Evolutionary conservation across 2,888 invertebrate species (phyloP), one percentile per base, ranked within the genome.

Genomic region (Brachyptera putata): DNA sequence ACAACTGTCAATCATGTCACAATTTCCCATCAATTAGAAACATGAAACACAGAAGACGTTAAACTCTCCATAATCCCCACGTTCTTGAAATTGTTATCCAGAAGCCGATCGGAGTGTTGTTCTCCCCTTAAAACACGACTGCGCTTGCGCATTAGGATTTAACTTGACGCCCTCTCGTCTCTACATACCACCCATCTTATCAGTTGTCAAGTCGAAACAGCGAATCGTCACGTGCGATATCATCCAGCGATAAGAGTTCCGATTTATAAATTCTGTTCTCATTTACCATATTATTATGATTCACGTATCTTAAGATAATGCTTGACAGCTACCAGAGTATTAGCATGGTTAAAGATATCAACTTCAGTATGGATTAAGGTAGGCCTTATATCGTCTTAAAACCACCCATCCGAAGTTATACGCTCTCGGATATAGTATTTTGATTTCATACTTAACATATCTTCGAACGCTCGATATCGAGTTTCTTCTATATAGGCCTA

Each of bases 11-110:
- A 53, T 53, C 53, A 53, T 16, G 18, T 36, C 21, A 21, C 53
- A 53, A 11, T 53, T 36, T 4, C 30, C 49, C n/a, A 30, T 30
- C n/a, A 24, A 41, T 2, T 18, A 21, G 18, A 49, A 30, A 34
- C 25, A 30, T 16, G 50, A 50, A 53, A 53, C n/a, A n/a, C 53
- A 53, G 53, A 53, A 53, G 53, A 53, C 21, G 53, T 16, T 53
- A 50, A 50, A 50, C 30, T 26, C 30, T 14, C 49, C 30, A n/a
- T 36, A 30, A 53, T 34, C 50, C 34, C 18, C 53, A 21, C 34
- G 53, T 34, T 53, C 53, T 53, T 53, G 34, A 53, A 34, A 53
- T 34, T 30, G 53, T 36, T 53, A 53, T 53, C 53, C 53, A 36
- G 53, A 36, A 53, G 53, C 53, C 18, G 36, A 53, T 53, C 53